Evolutionary conservation across 1,140 invertebrate species (phyloP), one percentile per base, ranked within the genome.

Genomic region (Probaryconus sp.): DNA sequence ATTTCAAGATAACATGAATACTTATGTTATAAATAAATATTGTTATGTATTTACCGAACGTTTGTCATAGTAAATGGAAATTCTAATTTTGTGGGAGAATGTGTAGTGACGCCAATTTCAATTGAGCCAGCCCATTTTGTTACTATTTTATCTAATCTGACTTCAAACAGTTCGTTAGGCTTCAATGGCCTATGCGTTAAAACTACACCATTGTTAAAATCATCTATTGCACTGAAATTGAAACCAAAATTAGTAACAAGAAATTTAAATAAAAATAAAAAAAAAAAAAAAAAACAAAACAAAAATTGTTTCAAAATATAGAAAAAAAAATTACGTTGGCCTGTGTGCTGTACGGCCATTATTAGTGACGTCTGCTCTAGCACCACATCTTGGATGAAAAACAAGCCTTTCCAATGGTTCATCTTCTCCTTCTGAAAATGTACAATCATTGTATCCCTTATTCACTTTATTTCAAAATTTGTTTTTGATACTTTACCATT

Each of bases 61-160:
- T 97, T 98, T 11, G 96, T 98, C 96, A 98, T 97, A 16, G 96
- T 98, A 72, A 95, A 97, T 13, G 96, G 97, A 88, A 97, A 97
- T 61, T 98, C 95, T 31, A 98, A 87, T 77, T 95, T 94, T 35
- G 93, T 92, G 0, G 95, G 95, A 47, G 92, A 92, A 85, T 97
- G 95, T 30, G 95, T 96, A 5, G 96, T 98, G 24, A 98, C 95
- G 56, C 96, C 96, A 82, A 98, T 97, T 89, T 98, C 96, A 68
- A 98, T 96, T 6, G 96, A 97, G 13, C 97, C 97, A 4, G 96
- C 96, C 97, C 97, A 98, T 88, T 98, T 98, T 13, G 94, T 93
- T 1, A 98, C 95, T 43, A 98, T 88, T 81, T 92, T 90, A 80
- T 98, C 96, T 7, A 98, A 86, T 31, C 94, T 90, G 30, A 98